Evolutionary conservation across 2,888 invertebrate genomes (phyloP).

Genomic region (Archips xylosteana): DNA sequence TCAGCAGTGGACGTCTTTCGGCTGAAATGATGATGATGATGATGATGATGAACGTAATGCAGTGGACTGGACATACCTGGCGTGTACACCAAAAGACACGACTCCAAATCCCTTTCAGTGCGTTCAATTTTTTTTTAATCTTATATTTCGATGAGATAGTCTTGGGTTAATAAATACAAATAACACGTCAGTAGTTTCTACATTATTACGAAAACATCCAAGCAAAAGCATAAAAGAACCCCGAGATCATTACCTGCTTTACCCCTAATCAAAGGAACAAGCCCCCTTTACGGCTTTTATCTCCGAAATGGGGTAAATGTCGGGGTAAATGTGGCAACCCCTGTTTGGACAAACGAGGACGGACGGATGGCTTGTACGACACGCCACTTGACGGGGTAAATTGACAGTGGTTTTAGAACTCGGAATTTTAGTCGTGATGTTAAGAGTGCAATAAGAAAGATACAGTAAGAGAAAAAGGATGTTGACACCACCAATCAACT

Average conservation of each 20-base stretch:
- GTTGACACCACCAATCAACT: too few relatives aligned
- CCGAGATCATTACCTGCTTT: conserved; percentile 5
- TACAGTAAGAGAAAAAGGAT: too few relatives aligned
- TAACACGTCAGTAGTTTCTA: neutral
- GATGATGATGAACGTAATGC: too few relatives aligned
- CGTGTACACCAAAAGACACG: too few relatives aligned
- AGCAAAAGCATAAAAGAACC: neutral
- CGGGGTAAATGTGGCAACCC: conserved; percentile 9
- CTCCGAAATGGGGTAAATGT: conserved; percentile 12
- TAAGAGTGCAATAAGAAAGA: neutral
- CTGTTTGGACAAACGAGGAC: conserved; percentile 16
- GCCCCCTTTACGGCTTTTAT: conserved; percentile 14
- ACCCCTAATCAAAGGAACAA: conserved; percentile 12
- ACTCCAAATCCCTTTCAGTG: too few relatives aligned
- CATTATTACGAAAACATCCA: neutral
- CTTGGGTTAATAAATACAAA: too few relatives aligned
- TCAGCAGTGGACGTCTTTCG: too few relatives aligned
- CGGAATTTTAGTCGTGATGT: neutral
- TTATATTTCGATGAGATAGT: too few relatives aligned
- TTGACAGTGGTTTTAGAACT: neutral
- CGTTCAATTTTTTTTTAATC: too few relatives aligned
- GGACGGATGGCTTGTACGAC: conserved; percentile 22
- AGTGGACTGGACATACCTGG: too few relatives aligned
- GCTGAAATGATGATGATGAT: too few relatives aligned
- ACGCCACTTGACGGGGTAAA: conserved; percentile 18